phyloP scores from a whole-genome alignment of 2,797 vertebrate species.

The Parotocinclus haroldoi region DNA sequence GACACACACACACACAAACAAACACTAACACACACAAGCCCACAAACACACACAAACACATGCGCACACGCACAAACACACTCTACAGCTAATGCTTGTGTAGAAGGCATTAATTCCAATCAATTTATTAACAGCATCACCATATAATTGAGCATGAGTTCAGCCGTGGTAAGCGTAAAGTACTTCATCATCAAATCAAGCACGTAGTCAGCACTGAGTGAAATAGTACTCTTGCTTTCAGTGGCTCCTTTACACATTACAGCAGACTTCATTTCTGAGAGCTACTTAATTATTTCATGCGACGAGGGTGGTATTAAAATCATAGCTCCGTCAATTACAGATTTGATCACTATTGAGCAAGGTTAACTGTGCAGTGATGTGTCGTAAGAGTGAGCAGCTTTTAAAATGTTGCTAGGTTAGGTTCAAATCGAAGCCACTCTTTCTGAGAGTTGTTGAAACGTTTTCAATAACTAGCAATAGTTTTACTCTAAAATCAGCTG shows the following conservation, averaged over 20 bases:
- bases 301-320: slow-evolving; percentile 58
- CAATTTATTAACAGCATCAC: slow-evolving; percentile 65
- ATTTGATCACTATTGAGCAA: slow-evolving; percentile 43
- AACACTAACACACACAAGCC: too few relatives aligned
- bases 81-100: slow-evolving; percentile 64
- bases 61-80: slow-evolving; percentile 10
- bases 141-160: slow-evolving; percentile 65
- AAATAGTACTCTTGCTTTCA: slow-evolving; percentile 50
- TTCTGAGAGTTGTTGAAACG: slow-evolving; percentile 49
- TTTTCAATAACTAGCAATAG: slow-evolving; percentile 48
- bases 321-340: slow-evolving; percentile 57
- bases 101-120: slow-evolving; percentile 70
- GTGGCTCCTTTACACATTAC: slow-evolving; percentile 65
- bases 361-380: slow-evolving; percentile 52
- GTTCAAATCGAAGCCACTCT: slow-evolving; percentile 43
- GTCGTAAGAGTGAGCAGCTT: slow-evolving; percentile 42
- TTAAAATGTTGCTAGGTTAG: slow-evolving; percentile 43
- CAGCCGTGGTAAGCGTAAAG: slow-evolving; percentile 65
- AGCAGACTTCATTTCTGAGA: slow-evolving; percentile 69
- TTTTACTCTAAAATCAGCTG: slow-evolving; percentile 28
- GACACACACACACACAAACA: too few relatives aligned
- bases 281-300: slow-evolving; percentile 54
- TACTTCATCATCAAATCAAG: slow-evolving; percentile 73
- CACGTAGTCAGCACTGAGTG: slow-evolving; percentile 59
- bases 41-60: slow-evolving; percentile 41